phyloP scores from a whole-genome alignment of 2,113 vertebrate species.

The Oophaga pumilio region DNA sequence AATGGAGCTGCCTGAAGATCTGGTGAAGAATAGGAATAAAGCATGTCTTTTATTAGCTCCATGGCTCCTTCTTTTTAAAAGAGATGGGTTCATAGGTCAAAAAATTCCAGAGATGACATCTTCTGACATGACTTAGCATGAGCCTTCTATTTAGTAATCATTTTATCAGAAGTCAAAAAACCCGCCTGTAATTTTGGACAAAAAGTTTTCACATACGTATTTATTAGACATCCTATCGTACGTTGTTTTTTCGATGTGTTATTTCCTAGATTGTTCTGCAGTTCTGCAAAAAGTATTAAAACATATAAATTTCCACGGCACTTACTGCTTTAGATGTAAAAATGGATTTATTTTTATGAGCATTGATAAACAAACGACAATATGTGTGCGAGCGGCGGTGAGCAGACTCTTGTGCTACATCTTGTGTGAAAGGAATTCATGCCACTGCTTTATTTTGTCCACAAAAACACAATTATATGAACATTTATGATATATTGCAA shows the following conservation, averaged over 20 bases:
- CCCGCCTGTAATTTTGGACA: too few species aligned
- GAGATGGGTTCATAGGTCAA: too few species aligned
- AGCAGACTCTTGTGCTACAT: neutral
- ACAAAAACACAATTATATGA: slow-evolving; percentile 23
- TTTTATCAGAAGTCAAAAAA: too few species aligned
- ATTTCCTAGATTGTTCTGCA: neutral
- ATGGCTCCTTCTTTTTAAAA: too few species aligned
- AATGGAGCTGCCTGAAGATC: too few species aligned
- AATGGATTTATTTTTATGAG: slow-evolving; percentile 41
- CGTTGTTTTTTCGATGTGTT: too few species aligned
- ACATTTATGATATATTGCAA: neutral
- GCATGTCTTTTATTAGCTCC: too few species aligned
- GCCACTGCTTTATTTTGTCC: neutral
- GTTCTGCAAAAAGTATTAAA: slow-evolving; percentile 29
- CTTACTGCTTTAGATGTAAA: slow-evolving; percentile 35
- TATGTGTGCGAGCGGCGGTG: neutral
- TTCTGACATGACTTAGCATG: neutral
- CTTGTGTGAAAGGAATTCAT: neutral
- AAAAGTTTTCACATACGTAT: neutral
- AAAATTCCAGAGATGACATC: too few species aligned
- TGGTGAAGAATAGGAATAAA: too few species aligned
- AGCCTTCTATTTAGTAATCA: neutral
- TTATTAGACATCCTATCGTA: neutral
- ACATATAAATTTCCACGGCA: slow-evolving; percentile 27
- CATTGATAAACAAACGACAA: slow-evolving; percentile 38